A percentile compares a stretch with the other conserved stretches of the same genome.
Evolutionary conservation across 2,113 vertebrate species (phyloP).

Genomic region (Polypterus bichir): DNA sequence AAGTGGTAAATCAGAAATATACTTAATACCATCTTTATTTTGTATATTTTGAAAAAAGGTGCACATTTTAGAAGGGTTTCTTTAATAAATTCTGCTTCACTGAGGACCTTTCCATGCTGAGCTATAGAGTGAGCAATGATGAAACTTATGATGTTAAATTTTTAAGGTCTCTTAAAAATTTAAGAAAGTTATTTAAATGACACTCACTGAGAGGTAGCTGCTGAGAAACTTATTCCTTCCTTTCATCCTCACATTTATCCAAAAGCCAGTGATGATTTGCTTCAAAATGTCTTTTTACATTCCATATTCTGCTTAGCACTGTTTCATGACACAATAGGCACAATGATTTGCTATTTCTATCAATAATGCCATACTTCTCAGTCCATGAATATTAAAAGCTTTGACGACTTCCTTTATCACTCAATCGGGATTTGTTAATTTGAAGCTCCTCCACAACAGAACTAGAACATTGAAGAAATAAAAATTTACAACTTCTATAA

Average conservation of each 20-base stretch:
- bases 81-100: background rate
- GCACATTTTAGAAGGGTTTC: background rate
- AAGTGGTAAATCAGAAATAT: constrained; percentile 1
- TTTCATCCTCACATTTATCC: constrained; percentile 6
- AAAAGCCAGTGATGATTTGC: constrained; percentile 1
- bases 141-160: constrained; percentile 9
- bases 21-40: constrained; percentile 9
- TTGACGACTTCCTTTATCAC: constrained; percentile 7
- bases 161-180: constrained; percentile 8
- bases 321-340: constrained; percentile 9
- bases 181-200: constrained; percentile 11
- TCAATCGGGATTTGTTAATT: background rate
- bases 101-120: constrained; percentile 6
- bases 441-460: no score
- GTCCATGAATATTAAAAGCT: constrained; percentile 6
- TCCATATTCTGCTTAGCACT: constrained; percentile 15
- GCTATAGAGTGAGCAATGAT: constrained; percentile 8
- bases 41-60: constrained; percentile 7
- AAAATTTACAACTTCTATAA: no score
- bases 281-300: constrained; percentile 16
- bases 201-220: constrained; percentile 10
- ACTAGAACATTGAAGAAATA: no score
- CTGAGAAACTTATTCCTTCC: constrained; percentile 16
- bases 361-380: constrained; percentile 12
- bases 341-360: constrained; percentile 5